Percentiles rank a stretch among this genome's conserved stretches.
Conservation (phyloP, 2,113 vertebrate genomes). For the Procavia capensis region DNA sequence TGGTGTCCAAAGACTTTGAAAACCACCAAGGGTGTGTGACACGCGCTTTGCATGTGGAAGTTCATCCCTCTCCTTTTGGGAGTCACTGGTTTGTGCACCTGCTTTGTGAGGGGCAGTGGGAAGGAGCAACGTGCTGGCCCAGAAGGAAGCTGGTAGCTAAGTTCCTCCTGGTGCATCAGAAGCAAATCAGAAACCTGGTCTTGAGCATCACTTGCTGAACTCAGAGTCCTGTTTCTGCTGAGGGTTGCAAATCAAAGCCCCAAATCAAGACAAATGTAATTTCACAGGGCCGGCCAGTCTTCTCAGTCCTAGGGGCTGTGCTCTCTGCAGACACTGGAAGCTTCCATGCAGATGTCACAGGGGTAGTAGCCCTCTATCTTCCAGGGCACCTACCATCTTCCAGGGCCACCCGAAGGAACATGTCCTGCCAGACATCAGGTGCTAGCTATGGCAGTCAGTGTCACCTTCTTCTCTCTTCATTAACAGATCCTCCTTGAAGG, state of each 20-base stretch:
- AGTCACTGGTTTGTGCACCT: not conserved
- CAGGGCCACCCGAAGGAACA: not conserved
- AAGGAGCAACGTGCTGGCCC: not conserved
- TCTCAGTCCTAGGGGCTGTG: not conserved
- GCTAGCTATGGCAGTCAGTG: too few relatives aligned
- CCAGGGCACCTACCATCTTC: too few relatives aligned
- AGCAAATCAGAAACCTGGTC: not conserved
- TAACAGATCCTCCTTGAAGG: not conserved
- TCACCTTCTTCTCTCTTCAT: not conserved
- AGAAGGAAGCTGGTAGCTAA: not conserved
- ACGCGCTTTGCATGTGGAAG: accelerated
- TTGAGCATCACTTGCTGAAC: not conserved
- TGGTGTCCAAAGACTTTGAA: not conserved
- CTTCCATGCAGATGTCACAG: not conserved
- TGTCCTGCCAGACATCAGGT: not conserved
- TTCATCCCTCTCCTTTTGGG: not conserved
- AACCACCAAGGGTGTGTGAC: not conserved
- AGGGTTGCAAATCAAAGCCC: not conserved
- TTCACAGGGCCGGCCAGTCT: not conserved
- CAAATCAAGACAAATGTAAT: not conserved
- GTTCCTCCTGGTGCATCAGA: not conserved
- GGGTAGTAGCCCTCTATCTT: not conserved
- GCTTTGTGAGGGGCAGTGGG: not conserved
- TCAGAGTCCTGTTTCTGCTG: not conserved
- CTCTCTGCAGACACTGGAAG: not conserved